Evolutionary conservation across 2,888 invertebrate species (phyloP).

Genomic region (Drosophila borealis): DNA sequence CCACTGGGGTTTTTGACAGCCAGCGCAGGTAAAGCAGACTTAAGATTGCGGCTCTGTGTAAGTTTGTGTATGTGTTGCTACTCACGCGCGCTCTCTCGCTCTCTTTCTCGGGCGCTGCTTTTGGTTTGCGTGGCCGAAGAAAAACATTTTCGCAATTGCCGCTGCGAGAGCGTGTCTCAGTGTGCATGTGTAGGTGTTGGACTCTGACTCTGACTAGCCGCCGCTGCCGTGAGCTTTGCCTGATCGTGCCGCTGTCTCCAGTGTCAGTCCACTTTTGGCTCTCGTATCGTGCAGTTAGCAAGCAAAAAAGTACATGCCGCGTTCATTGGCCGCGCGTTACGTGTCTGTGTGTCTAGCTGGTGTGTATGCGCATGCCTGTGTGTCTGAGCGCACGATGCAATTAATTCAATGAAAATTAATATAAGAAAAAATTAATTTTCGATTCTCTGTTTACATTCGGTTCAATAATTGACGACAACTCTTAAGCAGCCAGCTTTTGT

Average conservation of each 20-base stretch:
- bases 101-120: slow-evolving; percentile 17
- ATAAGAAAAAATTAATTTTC: slow-evolving; percentile 31
- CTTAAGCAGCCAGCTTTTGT: slow-evolving; percentile 14
- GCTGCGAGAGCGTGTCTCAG: slow-evolving; percentile 39
- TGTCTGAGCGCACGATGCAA: slow-evolving; percentile 36
- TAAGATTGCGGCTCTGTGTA: slow-evolving; percentile 41
- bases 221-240: slow-evolving; percentile 70
- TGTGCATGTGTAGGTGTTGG: slow-evolving; percentile 53
- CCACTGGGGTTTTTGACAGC: slow-evolving; percentile 59
- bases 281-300: slow-evolving; percentile 67
- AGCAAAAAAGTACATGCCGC: slow-evolving; percentile 50
- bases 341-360: slow-evolving; percentile 56
- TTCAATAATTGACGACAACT: slow-evolving; percentile 49
- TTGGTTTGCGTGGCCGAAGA: slow-evolving; percentile 50
- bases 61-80: slow-evolving; percentile 22
- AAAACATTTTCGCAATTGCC: slow-evolving; percentile 57
- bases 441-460: slow-evolving; percentile 42
- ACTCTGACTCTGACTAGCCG: slow-evolving; percentile 43
- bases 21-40: slow-evolving; percentile 59
- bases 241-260: slow-evolving; percentile 60
- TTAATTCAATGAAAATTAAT: slow-evolving; percentile 56
- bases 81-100: background rate
- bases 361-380: slow-evolving; percentile 31
- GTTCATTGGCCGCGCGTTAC: slow-evolving; percentile 61
- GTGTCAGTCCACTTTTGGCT: slow-evolving; percentile 72